Evolutionary conservation across 2,113 vertebrate species (phyloP).

Genomic region (Perca schrenkii): DNA sequence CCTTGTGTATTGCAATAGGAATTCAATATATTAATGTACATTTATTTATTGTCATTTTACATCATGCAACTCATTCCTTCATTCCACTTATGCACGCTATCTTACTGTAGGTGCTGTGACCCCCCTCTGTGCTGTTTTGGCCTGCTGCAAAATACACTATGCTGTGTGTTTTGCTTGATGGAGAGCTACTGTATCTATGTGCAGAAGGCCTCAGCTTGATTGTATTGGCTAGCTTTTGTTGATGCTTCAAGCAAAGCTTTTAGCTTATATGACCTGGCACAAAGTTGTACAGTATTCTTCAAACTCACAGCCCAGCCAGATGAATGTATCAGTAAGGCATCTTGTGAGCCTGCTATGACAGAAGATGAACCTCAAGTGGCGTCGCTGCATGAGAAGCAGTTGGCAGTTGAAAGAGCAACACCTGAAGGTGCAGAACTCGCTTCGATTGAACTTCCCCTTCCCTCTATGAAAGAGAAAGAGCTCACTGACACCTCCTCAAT

Average conservation of each 20-base stretch:
- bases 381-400: neutral
- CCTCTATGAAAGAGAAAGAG: slow-evolving; percentile 21
- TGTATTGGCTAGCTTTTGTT: slow-evolving; percentile 78
- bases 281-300: slow-evolving; percentile 72
- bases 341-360: slow-evolving; percentile 36
- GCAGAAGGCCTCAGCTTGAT: slow-evolving; percentile 71
- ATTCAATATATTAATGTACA: slow-evolving; percentile 54
- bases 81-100: slow-evolving; percentile 76
- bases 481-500: neutral
- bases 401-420: slow-evolving; percentile 21
- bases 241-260: slow-evolving; percentile 68
- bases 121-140: slow-evolving; percentile 63
- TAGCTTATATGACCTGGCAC: slow-evolving; percentile 48
- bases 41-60: slow-evolving; percentile 58
- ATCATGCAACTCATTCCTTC: slow-evolving; percentile 75
- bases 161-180: slow-evolving; percentile 78
- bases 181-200: slow-evolving; percentile 75
- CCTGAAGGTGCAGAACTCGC: slow-evolving; percentile 39
- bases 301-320: slow-evolving; percentile 76
- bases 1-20: slow-evolving; percentile 72
- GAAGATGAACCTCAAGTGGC: slow-evolving; percentile 41
- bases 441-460: slow-evolving; percentile 11
- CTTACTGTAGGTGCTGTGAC: slow-evolving; percentile 59
- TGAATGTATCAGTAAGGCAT: slow-evolving; percentile 41
- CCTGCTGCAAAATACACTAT: slow-evolving; percentile 70